A percentile compares a stretch with the other conserved stretches of the same genome.
Conservation (phyloP, 2,888 invertebrate genomes). For the Xanthorhoe spadicearia region DNA sequence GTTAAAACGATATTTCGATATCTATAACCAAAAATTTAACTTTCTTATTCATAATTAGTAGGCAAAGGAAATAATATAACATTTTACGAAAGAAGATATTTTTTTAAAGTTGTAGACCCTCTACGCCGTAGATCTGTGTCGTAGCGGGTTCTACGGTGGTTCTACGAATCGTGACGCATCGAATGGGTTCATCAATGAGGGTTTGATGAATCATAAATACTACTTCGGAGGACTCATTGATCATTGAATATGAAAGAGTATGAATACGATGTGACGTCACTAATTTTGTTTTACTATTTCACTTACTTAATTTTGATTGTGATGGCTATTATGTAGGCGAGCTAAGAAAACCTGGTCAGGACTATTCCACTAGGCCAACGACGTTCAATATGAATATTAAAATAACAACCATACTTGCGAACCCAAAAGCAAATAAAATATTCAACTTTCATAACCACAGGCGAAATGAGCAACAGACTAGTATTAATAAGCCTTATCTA, state of each 20-base stretch:
- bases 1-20: no score
- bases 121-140: conserved; percentile 3
- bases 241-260: neutral
- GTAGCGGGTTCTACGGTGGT: neutral
- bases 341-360: no score
- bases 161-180: neutral
- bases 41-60: no score
- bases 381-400: no score
- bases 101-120: neutral
- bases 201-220: conserved; percentile 5
- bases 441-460: neutral
- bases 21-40: no score
- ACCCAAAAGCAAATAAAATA: neutral
- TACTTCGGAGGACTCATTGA: neutral
- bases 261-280: no score
- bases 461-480: neutral
- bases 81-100: neutral
- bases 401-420: no score
- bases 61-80: no score
- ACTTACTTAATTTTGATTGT: no score
- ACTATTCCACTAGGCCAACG: no score
- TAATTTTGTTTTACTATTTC: no score
- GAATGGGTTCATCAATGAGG: conserved; percentile 1
- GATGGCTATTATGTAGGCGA: no score
- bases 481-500: neutral